Percentiles rank a stretch among this genome's conserved stretches.
Conservation (phyloP, 2,888 invertebrate species). For the Endotricha flammealis region DNA sequence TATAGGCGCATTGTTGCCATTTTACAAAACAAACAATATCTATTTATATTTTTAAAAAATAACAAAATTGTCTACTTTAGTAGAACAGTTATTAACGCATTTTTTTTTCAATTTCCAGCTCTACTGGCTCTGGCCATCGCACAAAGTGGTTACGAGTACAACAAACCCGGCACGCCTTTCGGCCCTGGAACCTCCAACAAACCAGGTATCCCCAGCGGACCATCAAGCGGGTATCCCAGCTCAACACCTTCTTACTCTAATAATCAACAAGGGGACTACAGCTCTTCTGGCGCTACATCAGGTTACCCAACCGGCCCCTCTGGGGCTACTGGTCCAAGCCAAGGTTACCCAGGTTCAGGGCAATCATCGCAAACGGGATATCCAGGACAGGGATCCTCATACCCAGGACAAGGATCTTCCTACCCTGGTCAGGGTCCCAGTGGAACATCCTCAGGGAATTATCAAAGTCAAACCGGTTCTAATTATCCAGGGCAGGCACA, state of each 20-base stretch:
- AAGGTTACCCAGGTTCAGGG: constrained; percentile 38
- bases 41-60: too few species aligned
- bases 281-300: constrained; percentile 39
- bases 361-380: constrained; percentile 36
- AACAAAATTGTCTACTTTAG: too few species aligned
- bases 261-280: constrained; percentile 36
- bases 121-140: constrained; percentile 53
- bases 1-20: too few species aligned
- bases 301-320: constrained; percentile 44
- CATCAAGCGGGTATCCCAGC: constrained; percentile 39
- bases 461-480: constrained; percentile 23
- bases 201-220: constrained; percentile 39
- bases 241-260: constrained; percentile 42
- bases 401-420: constrained; percentile 29
- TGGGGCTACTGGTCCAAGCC: constrained; percentile 26
- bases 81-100: too few species aligned
- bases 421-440: constrained; percentile 7
- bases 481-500: constrained; percentile 16
- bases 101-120: too few species aligned
- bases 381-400: constrained; percentile 36
- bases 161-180: constrained; percentile 82
- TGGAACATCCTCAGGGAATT: constrained; percentile 18
- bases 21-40: too few species aligned
- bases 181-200: constrained; percentile 46
- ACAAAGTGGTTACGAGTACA: constrained; percentile 87